Percentiles rank a stretch among this genome's conserved stretches.
phyloP scores from a whole-genome alignment of 2,797 vertebrate species.

The Propithecus deckenii region DNA sequence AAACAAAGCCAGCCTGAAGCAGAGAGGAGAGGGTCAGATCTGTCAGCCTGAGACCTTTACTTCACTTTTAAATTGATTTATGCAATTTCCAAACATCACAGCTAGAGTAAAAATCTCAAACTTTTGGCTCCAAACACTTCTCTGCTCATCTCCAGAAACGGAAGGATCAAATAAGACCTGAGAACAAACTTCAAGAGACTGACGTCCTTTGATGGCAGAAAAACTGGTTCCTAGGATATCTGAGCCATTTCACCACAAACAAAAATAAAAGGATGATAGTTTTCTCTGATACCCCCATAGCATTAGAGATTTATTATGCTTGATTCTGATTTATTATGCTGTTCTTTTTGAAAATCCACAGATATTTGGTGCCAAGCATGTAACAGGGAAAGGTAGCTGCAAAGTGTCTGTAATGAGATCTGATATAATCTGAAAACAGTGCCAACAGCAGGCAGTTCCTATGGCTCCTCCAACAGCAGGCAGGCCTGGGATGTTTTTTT shows the following conservation, averaged over 20 bases:
- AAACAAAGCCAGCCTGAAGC: background rate
- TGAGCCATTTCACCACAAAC: conserved; percentile 26
- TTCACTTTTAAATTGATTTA: conserved; percentile 26
- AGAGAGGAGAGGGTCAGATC: background rate
- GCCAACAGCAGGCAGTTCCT: background rate
- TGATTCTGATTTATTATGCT: background rate
- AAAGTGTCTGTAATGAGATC: background rate
- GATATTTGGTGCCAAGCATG: background rate
- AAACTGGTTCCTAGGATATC: background rate
- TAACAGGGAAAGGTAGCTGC: background rate
- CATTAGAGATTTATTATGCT: conserved; percentile 3
- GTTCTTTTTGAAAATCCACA: background rate
- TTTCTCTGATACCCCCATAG: conserved; percentile 6
- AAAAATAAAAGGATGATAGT: conserved; percentile 14
- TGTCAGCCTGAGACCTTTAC: background rate
- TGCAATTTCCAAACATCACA: conserved; percentile 1
- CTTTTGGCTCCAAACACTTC: conserved; percentile 27
- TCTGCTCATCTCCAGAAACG: conserved; percentile 28
- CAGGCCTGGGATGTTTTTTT: background rate
- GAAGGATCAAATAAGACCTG: conserved; percentile 18
- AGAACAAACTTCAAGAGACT: conserved; percentile 58
- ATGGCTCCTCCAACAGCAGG: background rate
- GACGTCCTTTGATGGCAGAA: conserved; percentile 32
- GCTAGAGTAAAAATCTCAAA: conserved; percentile 12
- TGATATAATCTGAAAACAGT: background rate